Conservation (phyloP, 2,113 vertebrate genomes). For the Phasianus colchicus region DNA sequence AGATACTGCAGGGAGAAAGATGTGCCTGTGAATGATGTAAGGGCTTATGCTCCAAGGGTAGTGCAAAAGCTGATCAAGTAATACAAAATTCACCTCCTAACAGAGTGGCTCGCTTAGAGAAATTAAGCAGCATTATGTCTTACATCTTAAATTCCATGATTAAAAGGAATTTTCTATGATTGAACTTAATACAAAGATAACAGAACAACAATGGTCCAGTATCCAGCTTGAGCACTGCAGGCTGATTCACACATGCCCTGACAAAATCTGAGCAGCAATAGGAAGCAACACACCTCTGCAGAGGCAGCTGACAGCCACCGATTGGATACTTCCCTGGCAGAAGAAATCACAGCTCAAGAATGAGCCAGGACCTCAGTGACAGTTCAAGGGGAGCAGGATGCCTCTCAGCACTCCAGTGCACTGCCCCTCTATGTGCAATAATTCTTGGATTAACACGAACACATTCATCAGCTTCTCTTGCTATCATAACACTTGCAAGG, state of each 20-base stretch:
- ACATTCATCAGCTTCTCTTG: background rate
- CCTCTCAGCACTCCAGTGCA: background rate
- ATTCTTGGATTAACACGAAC: background rate
- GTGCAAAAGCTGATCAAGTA: background rate
- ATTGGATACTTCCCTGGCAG: background rate
- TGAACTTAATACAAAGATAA: no score
- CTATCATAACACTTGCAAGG: no score
- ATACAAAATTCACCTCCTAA: background rate
- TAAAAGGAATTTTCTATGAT: background rate
- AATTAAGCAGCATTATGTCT: background rate
- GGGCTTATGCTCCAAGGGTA: no score
- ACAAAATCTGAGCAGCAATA: rapidly evolving
- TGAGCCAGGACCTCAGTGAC: background rate
- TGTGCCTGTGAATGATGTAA: background rate
- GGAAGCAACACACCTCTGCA: background rate
- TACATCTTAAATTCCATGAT: background rate
- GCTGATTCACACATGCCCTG: rapidly evolving
- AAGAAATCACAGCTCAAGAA: background rate
- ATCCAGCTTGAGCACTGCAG: rapidly evolving
- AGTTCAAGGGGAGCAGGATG: background rate
- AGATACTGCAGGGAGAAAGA: background rate
- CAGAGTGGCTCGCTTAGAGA: rapidly evolving
- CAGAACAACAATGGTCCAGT: rapidly evolving
- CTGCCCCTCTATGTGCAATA: background rate
- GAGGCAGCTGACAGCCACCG: rapidly evolving